Evolutionary conservation across 2,888 invertebrate genomes (phyloP), one percentile per base, ranked within the genome.

Genomic region (Nebria brevicollis): DNA sequence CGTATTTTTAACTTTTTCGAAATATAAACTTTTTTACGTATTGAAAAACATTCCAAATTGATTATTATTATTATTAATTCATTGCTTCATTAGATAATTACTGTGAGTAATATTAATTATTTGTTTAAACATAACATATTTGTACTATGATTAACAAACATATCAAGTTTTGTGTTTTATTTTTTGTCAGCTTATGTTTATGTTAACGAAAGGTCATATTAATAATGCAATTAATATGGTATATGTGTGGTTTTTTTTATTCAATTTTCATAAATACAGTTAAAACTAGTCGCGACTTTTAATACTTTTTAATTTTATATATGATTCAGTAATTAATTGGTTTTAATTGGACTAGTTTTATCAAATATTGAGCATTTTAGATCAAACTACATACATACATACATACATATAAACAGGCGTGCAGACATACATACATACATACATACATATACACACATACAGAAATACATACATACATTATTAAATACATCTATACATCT

Each of bases 51-150:
- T 54, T 54, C 54, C 8, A 6, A 54, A 54, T 54, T 54, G 13
- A 8, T 54, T 13, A 54, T 54, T 43, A 20, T 10, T 8, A 43
- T 54, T 54, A 54, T 3, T 54, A 13, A 54, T 54, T 54, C 4
- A 54, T 54, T 6, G 34, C 2, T 54, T 54, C 54, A 11, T 54
- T 54, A 11, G 13, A 54, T 54, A 11, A 54, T 11, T 54, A 54
- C 54, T 54, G 54, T 54, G 2, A 54, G 2, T 54, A 34, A 34
- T 4, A 34, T 34, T 34, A 1, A 34, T 20, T 34, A 66, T 15
- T 70, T 11, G n/a, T 70, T 70, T 70, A 70, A 70, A 70, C 11
- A 70, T 70, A 70, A 20, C 70, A 34, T 70, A 70, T 34, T 34
- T 70, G 70, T 70, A 15, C 11, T 25, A 26, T 25, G 25, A 15